These are phyloP conservation scores for Chionodraco myersi DNA, from an alignment of 2,113 vertebrate genomes.

Conservation along the genomic window DNA sequence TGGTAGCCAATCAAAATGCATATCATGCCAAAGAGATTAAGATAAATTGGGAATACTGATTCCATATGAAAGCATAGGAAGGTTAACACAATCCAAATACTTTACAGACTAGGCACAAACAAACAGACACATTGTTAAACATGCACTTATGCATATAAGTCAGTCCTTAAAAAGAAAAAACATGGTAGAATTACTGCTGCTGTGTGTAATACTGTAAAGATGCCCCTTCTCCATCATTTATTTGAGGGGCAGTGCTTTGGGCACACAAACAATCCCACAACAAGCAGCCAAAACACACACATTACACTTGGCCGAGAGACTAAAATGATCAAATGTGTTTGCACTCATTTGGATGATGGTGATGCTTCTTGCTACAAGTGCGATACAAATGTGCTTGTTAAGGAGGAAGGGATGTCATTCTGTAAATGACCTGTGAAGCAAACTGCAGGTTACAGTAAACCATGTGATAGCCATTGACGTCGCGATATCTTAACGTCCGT, in stretches of 20 bases:
- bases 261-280: not conserved
- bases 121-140: not conserved
- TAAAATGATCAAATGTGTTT: constrained; percentile 5
- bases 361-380: not conserved
- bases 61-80: not conserved
- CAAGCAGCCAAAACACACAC: constrained; percentile 11
- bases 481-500: not conserved
- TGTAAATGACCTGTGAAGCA: not conserved
- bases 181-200: not conserved
- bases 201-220: not conserved
- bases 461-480: not conserved
- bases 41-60: constrained; percentile 50
- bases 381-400: not conserved
- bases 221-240: too few relatives aligned
- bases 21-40: constrained; percentile 58
- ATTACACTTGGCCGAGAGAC: not conserved
- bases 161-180: not conserved
- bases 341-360: not conserved
- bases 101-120: not conserved
- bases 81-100: not conserved
- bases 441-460: not conserved
- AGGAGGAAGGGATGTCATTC: not conserved
- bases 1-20: constrained; percentile 64
- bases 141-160: not conserved
- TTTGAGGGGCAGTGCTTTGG: not conserved